A percentile compares a stretch with the other conserved stretches of the same genome.
phyloP scores from a whole-genome alignment of 2,888 invertebrate species.

The Eupsilia transversa region DNA sequence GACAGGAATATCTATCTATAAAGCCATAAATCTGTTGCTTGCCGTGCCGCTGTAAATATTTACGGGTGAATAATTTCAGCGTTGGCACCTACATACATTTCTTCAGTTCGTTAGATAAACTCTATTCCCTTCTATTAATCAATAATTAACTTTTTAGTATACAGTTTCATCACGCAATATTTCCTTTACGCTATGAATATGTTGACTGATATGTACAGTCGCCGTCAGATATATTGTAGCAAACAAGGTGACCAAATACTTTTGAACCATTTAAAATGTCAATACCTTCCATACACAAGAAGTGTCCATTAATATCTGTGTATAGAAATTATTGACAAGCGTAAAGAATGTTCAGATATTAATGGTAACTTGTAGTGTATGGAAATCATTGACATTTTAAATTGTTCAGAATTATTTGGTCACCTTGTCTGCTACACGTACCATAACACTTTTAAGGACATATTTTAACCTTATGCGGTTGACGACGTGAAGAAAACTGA shows the following conservation, averaged over 20 bases:
- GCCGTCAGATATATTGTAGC: no score
- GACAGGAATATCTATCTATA: conserved; percentile 34
- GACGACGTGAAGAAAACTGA: not conserved
- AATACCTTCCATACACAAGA: no score
- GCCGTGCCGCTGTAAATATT: conserved; percentile 37
- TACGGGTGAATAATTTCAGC: conserved; percentile 35
- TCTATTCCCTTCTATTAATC: not conserved
- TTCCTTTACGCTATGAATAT: conserved; percentile 4
- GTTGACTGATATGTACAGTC: not conserved
- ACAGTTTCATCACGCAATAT: conserved; percentile 33
- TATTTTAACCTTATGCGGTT: not conserved
- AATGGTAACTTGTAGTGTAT: no score
- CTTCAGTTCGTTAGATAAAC: not conserved
- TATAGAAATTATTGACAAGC: no score
- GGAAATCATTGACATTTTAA: no score
- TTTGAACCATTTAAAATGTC: no score
- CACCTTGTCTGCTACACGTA: no score
- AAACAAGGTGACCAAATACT: no score
- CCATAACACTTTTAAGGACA: conserved; percentile 17
- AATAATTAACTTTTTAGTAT: conserved; percentile 6
- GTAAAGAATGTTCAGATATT: no score
- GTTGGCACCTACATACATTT: conserved; percentile 22
- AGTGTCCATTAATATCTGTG: no score
- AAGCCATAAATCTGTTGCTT: conserved; percentile 49
- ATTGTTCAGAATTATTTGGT: no score